Conservation (phyloP, 1,140 invertebrate genomes). For the Marisa cornuarietis region DNA sequence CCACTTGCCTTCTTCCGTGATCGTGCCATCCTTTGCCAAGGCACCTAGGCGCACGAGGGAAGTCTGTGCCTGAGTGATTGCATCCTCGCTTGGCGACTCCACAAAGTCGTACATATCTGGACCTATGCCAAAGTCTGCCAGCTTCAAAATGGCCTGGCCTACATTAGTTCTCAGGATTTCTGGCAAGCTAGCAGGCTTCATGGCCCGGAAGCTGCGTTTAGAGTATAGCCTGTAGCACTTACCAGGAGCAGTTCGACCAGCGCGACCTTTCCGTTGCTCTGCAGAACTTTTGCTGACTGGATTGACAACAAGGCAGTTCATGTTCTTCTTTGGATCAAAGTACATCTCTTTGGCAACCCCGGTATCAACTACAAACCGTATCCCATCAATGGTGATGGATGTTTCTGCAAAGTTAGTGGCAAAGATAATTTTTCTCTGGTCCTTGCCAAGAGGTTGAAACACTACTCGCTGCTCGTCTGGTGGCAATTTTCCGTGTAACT, state of each 20-base stretch:
- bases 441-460: constrained; percentile 41
- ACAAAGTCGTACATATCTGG: constrained; percentile 57
- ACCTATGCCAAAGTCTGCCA: constrained; percentile 50
- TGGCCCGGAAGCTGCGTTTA: constrained; percentile 42
- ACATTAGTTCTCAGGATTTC: constrained; percentile 58
- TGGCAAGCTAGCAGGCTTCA: constrained; percentile 44
- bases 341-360: constrained; percentile 57
- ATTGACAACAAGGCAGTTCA: constrained; percentile 44
- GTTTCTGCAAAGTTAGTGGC: constrained; percentile 65
- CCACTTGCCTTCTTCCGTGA: constrained; percentile 55
- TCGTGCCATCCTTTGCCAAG: constrained; percentile 40
- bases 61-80: constrained; percentile 43
- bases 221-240: constrained; percentile 60
- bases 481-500: constrained; percentile 94
- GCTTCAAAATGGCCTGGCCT: constrained; percentile 52
- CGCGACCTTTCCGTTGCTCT: constrained; percentile 60
- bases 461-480: constrained; percentile 88
- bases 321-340: constrained; percentile 56
- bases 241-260: constrained; percentile 53
- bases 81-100: constrained; percentile 41
- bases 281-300: constrained; percentile 55
- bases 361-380: constrained; percentile 62
- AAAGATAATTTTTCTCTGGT: constrained; percentile 60
- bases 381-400: constrained; percentile 62
- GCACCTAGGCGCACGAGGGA: constrained; percentile 50